Base-by-base conservation (phyloP, 2,113 vertebrate genomes). In the Labeo catla region DNA sequence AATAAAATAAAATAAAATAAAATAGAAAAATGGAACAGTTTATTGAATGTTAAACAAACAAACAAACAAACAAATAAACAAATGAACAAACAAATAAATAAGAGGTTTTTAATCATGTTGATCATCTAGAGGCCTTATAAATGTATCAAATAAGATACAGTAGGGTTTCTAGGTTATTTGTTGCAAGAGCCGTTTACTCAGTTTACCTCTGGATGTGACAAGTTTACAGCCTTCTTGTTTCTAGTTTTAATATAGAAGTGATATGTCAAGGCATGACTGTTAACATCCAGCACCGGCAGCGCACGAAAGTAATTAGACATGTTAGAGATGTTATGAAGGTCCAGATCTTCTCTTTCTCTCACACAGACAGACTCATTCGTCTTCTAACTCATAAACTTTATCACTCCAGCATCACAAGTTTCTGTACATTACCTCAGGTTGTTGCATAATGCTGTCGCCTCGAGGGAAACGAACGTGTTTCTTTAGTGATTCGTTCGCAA, bases 271-370 rank as follows among this genome's bases (percentile, higher is more conserved):
- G 9, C 28, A 49, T 77, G 23, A 36, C 28, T 77, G 74, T 49
- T 34, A 54, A 77, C 28, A 54, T 11, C n/a, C 49, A 34, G n/a
- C 7, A 8, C 13, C 4, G 28, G 13, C 49, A 50, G 13, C 16
- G 15, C 15, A 36, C 19, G 34, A 70, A 70, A 10, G 36, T 93
- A 93, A 94, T 95, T 94, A 94, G 92, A 93, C 91, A 91, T 91
- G 89, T 39, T 39, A 39, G 39, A 39, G 39, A 93, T 43, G 39
- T n/a, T 72, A 72, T n/a, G 19, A 45, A 72, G 68, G 68, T 72
- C 68, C 43, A 45, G 39, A 72, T 39, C 68, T 45, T 45, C 39
- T 88, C 73, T 86, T 84, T 92, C 84, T 90, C 87, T 12, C 83
- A 81, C 50, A 8, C 57, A 61, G 57, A 61, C 54, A 87, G 89